A percentile compares a stretch with the other conserved stretches of the same genome.
Conservation (phyloP, 2,888 invertebrate genomes). For the Gisinianus flammeolus region DNA sequence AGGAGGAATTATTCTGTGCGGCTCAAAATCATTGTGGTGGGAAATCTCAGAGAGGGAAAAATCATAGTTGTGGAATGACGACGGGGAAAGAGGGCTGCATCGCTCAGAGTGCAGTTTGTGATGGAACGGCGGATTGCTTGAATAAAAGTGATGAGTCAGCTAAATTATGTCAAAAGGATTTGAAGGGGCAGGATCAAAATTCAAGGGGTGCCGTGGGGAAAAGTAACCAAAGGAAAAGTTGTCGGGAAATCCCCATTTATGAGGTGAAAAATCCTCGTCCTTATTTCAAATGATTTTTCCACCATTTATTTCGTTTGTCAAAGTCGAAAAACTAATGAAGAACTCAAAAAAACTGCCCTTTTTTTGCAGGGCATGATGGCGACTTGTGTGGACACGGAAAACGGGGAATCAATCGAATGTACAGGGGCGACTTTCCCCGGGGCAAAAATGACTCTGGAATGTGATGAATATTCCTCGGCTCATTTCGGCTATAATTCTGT, state of each 20-base stretch:
- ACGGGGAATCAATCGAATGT: background rate
- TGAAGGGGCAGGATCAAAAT: too few species aligned
- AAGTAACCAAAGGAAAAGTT: background rate
- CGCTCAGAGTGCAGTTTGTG: background rate
- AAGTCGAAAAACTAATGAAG: background rate
- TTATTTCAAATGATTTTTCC: background rate
- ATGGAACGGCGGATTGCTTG: slow-evolving; percentile 13
- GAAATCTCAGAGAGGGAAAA: background rate
- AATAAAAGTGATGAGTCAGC: slow-evolving; percentile 21
- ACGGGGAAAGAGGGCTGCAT: slow-evolving; percentile 10
- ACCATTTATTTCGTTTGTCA: background rate
- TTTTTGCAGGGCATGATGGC: background rate
- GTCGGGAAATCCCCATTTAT: background rate
- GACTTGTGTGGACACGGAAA: background rate
- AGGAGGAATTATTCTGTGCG: slow-evolving; percentile 1
- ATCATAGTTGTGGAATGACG: slow-evolving; percentile 12
- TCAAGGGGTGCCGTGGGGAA: background rate
- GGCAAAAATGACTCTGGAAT: background rate
- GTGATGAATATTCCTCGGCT: background rate
- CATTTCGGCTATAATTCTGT: background rate
- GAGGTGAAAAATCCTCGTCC: background rate
- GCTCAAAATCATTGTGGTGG: background rate
- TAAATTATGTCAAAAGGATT: background rate
- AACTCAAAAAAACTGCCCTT: background rate
- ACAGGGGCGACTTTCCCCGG: background rate